These are phyloP conservation scores for Clarias laeviceps DNA, from an alignment of 2,797 vertebrate genomes.

Conservation along the genomic window DNA sequence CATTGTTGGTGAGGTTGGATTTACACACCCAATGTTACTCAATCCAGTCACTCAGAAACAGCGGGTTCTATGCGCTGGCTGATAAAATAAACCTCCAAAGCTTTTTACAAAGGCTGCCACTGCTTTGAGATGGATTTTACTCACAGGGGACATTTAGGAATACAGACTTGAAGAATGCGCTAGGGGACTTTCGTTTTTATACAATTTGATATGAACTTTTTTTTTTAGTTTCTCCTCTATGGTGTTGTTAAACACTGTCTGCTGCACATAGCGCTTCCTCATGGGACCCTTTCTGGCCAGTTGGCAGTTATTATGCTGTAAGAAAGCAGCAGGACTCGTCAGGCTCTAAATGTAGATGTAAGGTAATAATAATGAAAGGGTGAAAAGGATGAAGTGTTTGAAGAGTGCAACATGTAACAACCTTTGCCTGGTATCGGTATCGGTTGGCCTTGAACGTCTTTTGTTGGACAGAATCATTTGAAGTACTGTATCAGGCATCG, in stretches of 20 bases:
- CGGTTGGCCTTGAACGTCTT: background rate
- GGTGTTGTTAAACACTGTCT: conserved; percentile 34
- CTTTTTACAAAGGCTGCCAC: conserved; percentile 29
- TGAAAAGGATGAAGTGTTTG: conserved; percentile 32
- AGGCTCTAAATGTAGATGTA: conserved; percentile 39
- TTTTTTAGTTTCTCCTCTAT: conserved; percentile 27
- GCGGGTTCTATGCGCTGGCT: background rate
- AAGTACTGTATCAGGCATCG: background rate
- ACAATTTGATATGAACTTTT: conserved; percentile 41
- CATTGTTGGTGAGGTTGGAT: conserved; percentile 27
- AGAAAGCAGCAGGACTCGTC: background rate
- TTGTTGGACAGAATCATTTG: background rate
- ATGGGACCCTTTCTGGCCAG: conserved; percentile 35
- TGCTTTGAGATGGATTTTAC: conserved; percentile 33
- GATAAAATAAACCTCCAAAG: background rate
- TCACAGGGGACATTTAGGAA: conserved; percentile 16
- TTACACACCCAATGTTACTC: conserved; percentile 34
- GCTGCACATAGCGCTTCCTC: conserved; percentile 29
- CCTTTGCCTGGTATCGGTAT: background rate
- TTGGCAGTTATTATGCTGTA: conserved; percentile 19
- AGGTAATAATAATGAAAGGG: conserved; percentile 31
- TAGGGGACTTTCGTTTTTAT: conserved; percentile 34
- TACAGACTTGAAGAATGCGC: background rate
- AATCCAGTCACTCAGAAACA: conserved; percentile 32
- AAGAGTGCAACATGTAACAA: conserved; percentile 31